Percentiles rank a stretch among this genome's conserved stretches.
These are phyloP conservation scores for Polylopha cassiicola DNA, from an alignment of 2,888 invertebrate genomes.

Conservation along the genomic window DNA sequence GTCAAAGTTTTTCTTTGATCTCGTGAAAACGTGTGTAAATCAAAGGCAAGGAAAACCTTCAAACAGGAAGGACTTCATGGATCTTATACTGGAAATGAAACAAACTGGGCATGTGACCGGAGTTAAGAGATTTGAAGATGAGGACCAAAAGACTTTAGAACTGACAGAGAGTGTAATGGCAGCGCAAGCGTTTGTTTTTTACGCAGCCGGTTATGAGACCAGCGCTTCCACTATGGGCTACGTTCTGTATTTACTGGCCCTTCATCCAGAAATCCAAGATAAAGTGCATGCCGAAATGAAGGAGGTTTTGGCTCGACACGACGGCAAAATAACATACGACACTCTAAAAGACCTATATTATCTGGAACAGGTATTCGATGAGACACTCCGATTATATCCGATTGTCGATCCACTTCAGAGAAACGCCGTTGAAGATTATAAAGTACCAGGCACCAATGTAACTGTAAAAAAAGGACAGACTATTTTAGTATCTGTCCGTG, in stretches of 20 bases:
- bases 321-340: constrained; percentile 52
- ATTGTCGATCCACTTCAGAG: constrained; percentile 50
- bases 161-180: constrained; percentile 45
- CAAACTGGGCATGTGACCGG: constrained; percentile 8
- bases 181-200: constrained; percentile 62
- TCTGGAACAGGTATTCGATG: constrained; percentile 52
- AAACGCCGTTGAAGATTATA: constrained; percentile 40
- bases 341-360: constrained; percentile 51
- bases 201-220: constrained; percentile 63
- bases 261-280: constrained; percentile 51
- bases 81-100: constrained; percentile 23
- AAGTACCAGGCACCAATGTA: constrained; percentile 40
- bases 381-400: constrained; percentile 62
- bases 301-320: constrained; percentile 34
- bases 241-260: constrained; percentile 48
- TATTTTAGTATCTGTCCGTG: constrained; percentile 37
- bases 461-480: constrained; percentile 35
- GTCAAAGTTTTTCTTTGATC: constrained; percentile 21
- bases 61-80: constrained; percentile 24
- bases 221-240: constrained; percentile 55
- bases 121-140: constrained; percentile 1
- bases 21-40: constrained; percentile 14
- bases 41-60: constrained; percentile 14
- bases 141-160: constrained; percentile 27
- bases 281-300: constrained; percentile 46